Conservation (phyloP, 2,888 invertebrate species). For the Andrena minutula region DNA sequence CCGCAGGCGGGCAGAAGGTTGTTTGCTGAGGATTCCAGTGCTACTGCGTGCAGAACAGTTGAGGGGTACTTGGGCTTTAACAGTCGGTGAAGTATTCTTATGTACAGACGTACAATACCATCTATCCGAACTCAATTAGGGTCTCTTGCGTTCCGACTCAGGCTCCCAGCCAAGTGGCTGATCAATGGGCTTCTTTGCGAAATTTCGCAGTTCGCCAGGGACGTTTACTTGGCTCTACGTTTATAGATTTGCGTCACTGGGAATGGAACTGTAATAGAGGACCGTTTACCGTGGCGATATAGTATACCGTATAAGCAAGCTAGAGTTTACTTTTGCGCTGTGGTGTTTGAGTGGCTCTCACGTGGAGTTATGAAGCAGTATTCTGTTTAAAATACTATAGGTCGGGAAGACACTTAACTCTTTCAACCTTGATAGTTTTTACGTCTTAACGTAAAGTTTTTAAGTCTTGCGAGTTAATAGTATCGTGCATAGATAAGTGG, state of each 20-base stretch:
- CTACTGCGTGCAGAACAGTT: neutral
- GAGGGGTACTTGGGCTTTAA: neutral
- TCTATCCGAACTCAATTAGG: slow-evolving; percentile 7
- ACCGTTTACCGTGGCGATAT: neutral
- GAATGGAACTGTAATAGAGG: neutral
- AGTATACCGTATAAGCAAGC: too few relatives aligned
- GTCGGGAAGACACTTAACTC: too few relatives aligned
- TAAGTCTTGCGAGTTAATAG: neutral
- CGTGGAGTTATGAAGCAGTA: too few relatives aligned
- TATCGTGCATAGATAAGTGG: neutral
- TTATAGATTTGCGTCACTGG: neutral
- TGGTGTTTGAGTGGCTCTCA: too few relatives aligned
- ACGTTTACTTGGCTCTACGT: neutral
- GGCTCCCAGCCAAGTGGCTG: slow-evolving; percentile 27
- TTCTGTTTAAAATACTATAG: too few relatives aligned
- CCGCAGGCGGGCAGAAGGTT: neutral
- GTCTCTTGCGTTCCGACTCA: neutral
- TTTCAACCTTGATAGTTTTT: too few relatives aligned
- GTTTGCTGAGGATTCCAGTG: neutral
- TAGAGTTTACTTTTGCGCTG: too few relatives aligned
- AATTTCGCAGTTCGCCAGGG: slow-evolving; percentile 3
- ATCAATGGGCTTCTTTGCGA: slow-evolving; percentile 31
- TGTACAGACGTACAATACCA: neutral
- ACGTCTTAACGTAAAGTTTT: too few relatives aligned
- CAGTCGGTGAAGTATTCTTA: neutral